These are phyloP conservation scores for Rhagonycha fulva DNA, from an alignment of 2,888 invertebrate genomes.

Conservation along the genomic window DNA sequence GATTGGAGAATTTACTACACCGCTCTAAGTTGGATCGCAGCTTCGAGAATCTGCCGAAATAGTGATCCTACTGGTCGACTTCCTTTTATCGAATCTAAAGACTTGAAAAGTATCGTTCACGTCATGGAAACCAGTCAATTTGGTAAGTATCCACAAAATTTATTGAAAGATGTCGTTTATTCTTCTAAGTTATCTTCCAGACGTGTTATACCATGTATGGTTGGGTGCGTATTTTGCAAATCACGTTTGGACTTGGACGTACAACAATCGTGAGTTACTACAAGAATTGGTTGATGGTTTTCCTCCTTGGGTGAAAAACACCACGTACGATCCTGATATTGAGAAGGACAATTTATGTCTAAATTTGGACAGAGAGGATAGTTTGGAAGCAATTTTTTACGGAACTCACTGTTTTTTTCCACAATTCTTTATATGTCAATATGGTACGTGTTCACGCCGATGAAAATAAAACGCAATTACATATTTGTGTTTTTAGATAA, in stretches of 20 bases:
- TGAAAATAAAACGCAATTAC: neutral
- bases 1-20: slow-evolving; percentile 4
- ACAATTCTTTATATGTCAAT: slow-evolving; percentile 3
- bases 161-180: neutral
- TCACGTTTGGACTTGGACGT: neutral
- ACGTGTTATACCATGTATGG: neutral
- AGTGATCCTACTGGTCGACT: neutral
- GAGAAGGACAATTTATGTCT: neutral
- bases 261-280: neutral
- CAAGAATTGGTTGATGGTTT: neutral
- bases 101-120: neutral
- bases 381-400: neutral
- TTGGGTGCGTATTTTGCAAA: neutral
- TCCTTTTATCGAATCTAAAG: neutral
- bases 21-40: neutral
- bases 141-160: neutral
- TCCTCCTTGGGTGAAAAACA: slow-evolving; percentile 6
- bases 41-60: neutral
- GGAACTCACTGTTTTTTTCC: neutral
- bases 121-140: neutral
- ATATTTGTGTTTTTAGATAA: neutral
- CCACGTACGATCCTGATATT: neutral
- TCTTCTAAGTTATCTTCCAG: neutral
- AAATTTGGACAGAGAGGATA: slow-evolving; percentile 4
- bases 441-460: neutral